Evolutionary conservation across 2,888 invertebrate genomes (phyloP).

Genomic region (Cephonodes hylas): DNA sequence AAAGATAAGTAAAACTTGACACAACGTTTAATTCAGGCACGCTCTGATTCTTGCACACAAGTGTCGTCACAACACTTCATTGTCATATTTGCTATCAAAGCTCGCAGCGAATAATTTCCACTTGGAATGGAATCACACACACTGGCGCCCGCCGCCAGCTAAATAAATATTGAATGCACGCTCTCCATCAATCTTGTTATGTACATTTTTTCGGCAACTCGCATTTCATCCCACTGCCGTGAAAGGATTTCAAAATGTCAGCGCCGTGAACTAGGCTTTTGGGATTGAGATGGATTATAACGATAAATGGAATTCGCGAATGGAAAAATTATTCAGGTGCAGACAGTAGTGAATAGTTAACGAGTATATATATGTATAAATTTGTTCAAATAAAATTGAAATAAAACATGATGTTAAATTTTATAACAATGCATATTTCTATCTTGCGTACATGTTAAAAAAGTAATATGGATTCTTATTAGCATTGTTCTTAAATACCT

Average conservation of each 20-base stretch:
- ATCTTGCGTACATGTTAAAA: no score
- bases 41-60: neutral
- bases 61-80: no score
- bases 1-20: no score
- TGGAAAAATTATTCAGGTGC: neutral
- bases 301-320: neutral
- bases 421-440: no score
- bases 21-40: neutral
- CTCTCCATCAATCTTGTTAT: conserved; percentile 51
- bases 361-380: neutral
- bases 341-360: neutral
- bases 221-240: conserved; percentile 39
- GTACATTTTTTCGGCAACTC: conserved; percentile 47
- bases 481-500: no score
- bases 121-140: conserved; percentile 36
- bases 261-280: conserved; percentile 39
- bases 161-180: conserved; percentile 48
- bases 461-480: no score
- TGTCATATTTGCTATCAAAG: neutral
- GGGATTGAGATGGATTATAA: conserved; percentile 36
- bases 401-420: no score
- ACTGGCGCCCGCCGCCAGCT: conserved; percentile 25
- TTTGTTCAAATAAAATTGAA: no score
- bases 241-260: conserved; percentile 47
- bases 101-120: conserved; percentile 30